Evolutionary conservation across 2,797 vertebrate genomes (phyloP).

Genomic region (Gymnoscopelus microlampas): DNA sequence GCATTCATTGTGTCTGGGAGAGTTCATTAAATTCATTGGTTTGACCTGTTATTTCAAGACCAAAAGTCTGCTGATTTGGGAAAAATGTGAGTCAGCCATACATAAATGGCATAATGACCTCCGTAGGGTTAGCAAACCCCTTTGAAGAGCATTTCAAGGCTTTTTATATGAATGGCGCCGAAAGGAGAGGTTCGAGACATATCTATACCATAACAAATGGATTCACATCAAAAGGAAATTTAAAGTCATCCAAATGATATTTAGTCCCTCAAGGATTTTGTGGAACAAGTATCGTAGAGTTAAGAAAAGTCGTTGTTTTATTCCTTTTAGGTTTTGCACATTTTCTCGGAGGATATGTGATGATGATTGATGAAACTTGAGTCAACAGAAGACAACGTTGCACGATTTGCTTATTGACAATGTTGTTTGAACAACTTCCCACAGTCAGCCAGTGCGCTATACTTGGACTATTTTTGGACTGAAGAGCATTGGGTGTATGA

Average conservation of each 20-base stretch:
- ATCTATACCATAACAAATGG: slow-evolving; percentile 85
- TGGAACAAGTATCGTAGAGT: background rate
- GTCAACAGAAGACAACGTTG: slow-evolving; percentile 7
- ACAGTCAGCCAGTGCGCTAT: no score
- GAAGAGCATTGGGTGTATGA: no score
- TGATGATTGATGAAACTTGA: slow-evolving; percentile 21
- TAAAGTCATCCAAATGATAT: slow-evolving; percentile 82
- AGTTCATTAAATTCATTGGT: slow-evolving; percentile 99
- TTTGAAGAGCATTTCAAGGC: slow-evolving; percentile 86
- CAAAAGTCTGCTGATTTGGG: slow-evolving; percentile 98
- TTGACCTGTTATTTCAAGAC: slow-evolving; percentile 99
- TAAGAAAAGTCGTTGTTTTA: slow-evolving; percentile 48
- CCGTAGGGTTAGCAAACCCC: slow-evolving; percentile 84
- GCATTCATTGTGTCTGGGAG: slow-evolving; percentile 90
- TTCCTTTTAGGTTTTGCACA: slow-evolving; percentile 51
- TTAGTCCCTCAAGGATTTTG: slow-evolving; percentile 66
- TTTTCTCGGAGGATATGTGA: slow-evolving; percentile 15
- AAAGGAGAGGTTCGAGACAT: slow-evolving; percentile 81
- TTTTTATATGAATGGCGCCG: slow-evolving; percentile 76
- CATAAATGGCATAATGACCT: slow-evolving; percentile 85
- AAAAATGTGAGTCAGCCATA: slow-evolving; percentile 92
- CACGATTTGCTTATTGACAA: slow-evolving; percentile 12
- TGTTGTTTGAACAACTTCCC: no score
- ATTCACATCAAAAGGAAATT: slow-evolving; percentile 86
- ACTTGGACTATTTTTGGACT: no score